These are phyloP conservation scores for Karalla daura DNA, from an alignment of 2,797 vertebrate species.

Conservation along the genomic window DNA sequence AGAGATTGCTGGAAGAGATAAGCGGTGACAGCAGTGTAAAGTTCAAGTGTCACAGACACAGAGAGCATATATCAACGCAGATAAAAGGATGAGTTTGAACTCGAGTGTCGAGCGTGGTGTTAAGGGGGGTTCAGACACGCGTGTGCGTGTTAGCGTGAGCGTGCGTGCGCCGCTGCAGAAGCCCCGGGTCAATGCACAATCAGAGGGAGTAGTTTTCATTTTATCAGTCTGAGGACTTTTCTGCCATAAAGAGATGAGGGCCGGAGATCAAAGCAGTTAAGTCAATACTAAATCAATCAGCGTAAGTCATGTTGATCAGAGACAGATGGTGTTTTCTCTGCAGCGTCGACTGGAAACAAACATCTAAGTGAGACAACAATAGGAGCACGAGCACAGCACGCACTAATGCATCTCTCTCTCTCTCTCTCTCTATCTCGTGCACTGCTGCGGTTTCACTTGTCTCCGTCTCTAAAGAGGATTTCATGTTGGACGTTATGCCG, in stretches of 20 bases:
- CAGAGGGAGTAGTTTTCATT: constrained; percentile 64
- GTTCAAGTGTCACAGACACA: constrained; percentile 48
- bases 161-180: not conserved
- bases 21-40: constrained; percentile 49
- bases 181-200: constrained; percentile 52
- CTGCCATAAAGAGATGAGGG: constrained; percentile 61
- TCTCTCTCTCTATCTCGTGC: not conserved
- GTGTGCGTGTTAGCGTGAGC: constrained; percentile 5
- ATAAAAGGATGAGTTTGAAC: constrained; percentile 46
- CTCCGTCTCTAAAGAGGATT: constrained; percentile 58
- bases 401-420: not conserved
- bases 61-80: constrained; percentile 21
- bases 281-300: constrained; percentile 72
- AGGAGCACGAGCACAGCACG: not conserved
- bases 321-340: constrained; percentile 67
- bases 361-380: constrained; percentile 29
- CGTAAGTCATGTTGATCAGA: constrained; percentile 65
- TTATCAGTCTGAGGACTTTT: constrained; percentile 54
- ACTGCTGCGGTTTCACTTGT: not conserved
- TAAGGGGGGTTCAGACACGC: constrained; percentile 7
- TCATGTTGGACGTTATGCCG: constrained; percentile 30
- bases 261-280: constrained; percentile 65
- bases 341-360: constrained; percentile 40
- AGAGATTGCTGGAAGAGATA: constrained; percentile 52
- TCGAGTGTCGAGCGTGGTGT: constrained; percentile 7